phyloP scores from a whole-genome alignment of 2,113 vertebrate species.

The Nothoprocta perdicaria region DNA sequence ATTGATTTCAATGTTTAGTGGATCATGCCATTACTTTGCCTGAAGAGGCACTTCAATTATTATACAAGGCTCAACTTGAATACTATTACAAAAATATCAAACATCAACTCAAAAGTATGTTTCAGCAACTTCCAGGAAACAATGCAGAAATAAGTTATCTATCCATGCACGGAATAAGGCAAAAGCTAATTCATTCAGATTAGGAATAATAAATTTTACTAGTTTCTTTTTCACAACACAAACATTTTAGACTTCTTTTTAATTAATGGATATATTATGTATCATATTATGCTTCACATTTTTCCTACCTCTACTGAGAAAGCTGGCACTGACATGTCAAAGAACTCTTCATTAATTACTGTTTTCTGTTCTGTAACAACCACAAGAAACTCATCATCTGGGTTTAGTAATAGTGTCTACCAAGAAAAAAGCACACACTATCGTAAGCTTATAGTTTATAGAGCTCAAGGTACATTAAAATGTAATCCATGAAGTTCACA shows the following conservation, averaged over 20 bases:
- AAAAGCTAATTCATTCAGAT: slow-evolving; percentile 86
- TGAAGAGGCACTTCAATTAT: slow-evolving; percentile 63
- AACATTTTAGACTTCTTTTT: slow-evolving; percentile 81
- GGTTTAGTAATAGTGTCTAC: slow-evolving; percentile 68
- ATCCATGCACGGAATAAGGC: slow-evolving; percentile 94
- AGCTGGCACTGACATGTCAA: slow-evolving; percentile 76
- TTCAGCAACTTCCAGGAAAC: slow-evolving; percentile 78
- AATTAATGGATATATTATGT: slow-evolving; percentile 79
- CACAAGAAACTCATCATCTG: slow-evolving; percentile 64
- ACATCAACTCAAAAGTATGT: slow-evolving; percentile 72
- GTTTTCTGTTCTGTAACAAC: slow-evolving; percentile 67
- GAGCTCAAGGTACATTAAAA: slow-evolving; percentile 78
- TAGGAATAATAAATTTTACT: slow-evolving; percentile 80
- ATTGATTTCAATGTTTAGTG: slow-evolving; percentile 61
- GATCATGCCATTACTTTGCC: slow-evolving; percentile 61
- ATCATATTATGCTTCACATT: slow-evolving; percentile 76
- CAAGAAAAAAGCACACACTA: slow-evolving; percentile 70
- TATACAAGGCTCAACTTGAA: slow-evolving; percentile 69
- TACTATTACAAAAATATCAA: slow-evolving; percentile 75
- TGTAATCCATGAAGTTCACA: slow-evolving; percentile 71
- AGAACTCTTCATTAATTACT: slow-evolving; percentile 71
- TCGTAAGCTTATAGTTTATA: slow-evolving; percentile 73
- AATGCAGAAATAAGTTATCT: slow-evolving; percentile 85
- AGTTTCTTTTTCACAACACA: slow-evolving; percentile 83
- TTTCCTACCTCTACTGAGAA: slow-evolving; percentile 84